Percentiles rank a stretch among this genome's conserved stretches.
Evolutionary conservation across 2,888 invertebrate species (phyloP).

Genomic region (Torymus auratus): DNA sequence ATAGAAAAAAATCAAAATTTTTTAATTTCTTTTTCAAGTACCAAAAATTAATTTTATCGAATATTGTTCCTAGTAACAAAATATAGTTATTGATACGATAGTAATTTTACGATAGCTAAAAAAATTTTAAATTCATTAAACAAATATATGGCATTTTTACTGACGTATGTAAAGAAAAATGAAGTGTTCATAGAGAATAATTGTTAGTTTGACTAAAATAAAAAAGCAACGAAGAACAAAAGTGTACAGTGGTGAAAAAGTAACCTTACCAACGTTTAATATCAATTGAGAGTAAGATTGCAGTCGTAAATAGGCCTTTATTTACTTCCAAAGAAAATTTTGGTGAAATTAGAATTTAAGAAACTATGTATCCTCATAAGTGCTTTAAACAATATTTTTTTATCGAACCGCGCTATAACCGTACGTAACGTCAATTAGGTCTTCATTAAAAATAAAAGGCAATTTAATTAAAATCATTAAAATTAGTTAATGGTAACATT

Average conservation of each 20-base stretch:
- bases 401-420: conserved; percentile 63
- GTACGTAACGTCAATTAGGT: conserved; percentile 69
- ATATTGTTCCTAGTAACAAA: conserved; percentile 28
- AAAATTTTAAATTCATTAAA: conserved; percentile 22
- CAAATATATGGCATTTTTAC: conserved; percentile 45
- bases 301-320: conserved; percentile 58
- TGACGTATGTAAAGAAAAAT: conserved; percentile 8
- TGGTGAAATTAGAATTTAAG: conserved; percentile 38
- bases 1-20: too few relatives aligned
- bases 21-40: too few relatives aligned
- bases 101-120: background rate
- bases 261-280: conserved; percentile 16
- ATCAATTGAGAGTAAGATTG: conserved; percentile 27
- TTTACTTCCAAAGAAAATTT: conserved; percentile 55
- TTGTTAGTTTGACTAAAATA: conserved; percentile 34
- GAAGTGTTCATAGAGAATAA: conserved; percentile 42
- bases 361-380: conserved; percentile 35
- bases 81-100: background rate
- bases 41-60: conserved; percentile 7
- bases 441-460: conserved; percentile 33
- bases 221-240: conserved; percentile 45
- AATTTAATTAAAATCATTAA: background rate
- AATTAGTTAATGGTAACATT: too few relatives aligned
- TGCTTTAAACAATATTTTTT: conserved; percentile 65
- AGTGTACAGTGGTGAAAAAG: conserved; percentile 29